Evolutionary conservation across 2,888 invertebrate genomes (phyloP), one percentile per base, ranked within the genome.

Genomic region (Falcaria lacertinaria): DNA sequence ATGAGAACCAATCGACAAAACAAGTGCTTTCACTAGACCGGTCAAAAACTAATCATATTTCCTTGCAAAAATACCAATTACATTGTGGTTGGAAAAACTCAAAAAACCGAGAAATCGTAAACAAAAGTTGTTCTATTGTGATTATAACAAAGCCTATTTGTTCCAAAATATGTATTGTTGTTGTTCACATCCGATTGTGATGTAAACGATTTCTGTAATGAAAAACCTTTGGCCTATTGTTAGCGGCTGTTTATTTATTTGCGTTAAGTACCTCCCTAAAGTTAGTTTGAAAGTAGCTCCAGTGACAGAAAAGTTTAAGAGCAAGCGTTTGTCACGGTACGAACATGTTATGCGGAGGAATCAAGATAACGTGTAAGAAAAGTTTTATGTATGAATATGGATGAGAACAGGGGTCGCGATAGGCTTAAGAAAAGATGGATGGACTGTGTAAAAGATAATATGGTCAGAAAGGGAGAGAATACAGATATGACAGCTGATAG

Each of bases 191-290:
- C 36, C 19, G 13, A 36, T 37, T 37, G 37, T 37, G 37, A 37
- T 25, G 37, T 15, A 37, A 25, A 37, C 37, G 37, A 37, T 37
- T 37, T 22, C 8, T 37, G 22, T 37, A 37, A 37, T 22, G 22
- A 37, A 22, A 37, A 25, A 19, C 25, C 14, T 37, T 36, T 22
- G 22, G 22, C 25, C 22, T 22, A 37, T 37, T 22, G 37, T 37
- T 7, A 2, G 11, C 7, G 28, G 11, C 11, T 11, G 28, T 28
- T 28, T 28, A 28, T 28, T 11, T 8, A 28, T 28, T 28, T 28
- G 11, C 11, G 11, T 11, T 28, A 11, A 28, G 28, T 11, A 28
- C 28, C 11, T 11, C 7, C 7, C 7, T 22, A 11, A 8, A 7
- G 11, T 28, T 11, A 11, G 3, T n/a, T n/a, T n/a, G n/a, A n/a